Base-by-base conservation (phyloP, 2,888 invertebrate genomes). In the Prionchulus punctatus region DNA sequence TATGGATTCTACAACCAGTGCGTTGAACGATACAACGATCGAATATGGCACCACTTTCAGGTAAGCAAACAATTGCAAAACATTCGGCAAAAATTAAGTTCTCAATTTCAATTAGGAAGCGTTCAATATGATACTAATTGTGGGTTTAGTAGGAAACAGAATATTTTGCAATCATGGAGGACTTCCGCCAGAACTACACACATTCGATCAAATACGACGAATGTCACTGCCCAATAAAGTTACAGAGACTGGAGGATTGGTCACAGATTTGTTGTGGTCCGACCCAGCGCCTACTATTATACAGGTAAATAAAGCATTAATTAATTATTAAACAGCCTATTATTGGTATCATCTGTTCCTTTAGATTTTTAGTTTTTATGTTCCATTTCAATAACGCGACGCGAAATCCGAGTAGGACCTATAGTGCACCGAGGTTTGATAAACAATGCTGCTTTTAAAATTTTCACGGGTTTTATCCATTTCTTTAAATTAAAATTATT, bases 161-260 rank as follows among this genome's bases (percentile, higher is more conserved):
- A 45, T 45, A 7, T 45, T 45, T 45, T 45, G 45, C 45, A 45
- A n/a, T 7, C 45, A 45, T 23, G 45, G 45, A 7, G 45, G 45
- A 23, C 23, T 45, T 7, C 7, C 18, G 18, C 45, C 45, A n/a
- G 18, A 45, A n/a, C 23, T 45, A 23, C 12, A 45, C 23, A n/a
- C 45, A 45, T 45, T 45, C 23, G 45, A 45, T 23, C 18, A 45
- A n/a, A 45, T 45, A 7, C 45, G 45, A 7, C 23, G 4, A 12
- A 45, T n/a, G 45, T n/a, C 12, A 45, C 23, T 45, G 23, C 45
- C 45, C 18, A n/a, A n/a, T 23, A 23, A 45, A 23, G 23, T 45
- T n/a, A 12, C 23, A 12, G 23, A 4, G 4, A 23, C 18, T 45
- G 18, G 23, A 12, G 7, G 4, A 4, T n/a, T 45, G 12, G 12